Conservation (phyloP, 2,797 vertebrate species). For the Bryconaethiops microstoma region DNA sequence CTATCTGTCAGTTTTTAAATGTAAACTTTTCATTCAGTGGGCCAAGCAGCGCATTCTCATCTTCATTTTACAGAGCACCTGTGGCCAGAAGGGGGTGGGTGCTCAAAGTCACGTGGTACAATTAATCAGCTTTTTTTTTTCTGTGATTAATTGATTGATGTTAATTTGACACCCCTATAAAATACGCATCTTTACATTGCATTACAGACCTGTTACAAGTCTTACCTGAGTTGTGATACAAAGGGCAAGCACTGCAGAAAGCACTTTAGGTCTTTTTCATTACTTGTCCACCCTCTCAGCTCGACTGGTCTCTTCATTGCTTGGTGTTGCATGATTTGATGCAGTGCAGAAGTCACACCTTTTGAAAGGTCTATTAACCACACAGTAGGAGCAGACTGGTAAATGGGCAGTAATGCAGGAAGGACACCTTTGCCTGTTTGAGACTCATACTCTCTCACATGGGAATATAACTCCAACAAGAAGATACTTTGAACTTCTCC, state of each 20-base stretch:
- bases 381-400: background rate
- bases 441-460: background rate
- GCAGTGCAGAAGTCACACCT: background rate
- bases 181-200: background rate
- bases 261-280: too few relatives aligned
- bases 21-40: too few relatives aligned
- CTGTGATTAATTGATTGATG: too few relatives aligned
- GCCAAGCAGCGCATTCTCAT: too few relatives aligned
- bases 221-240: constrained; percentile 17
- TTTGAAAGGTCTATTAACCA: constrained; percentile 4
- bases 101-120: too few relatives aligned
- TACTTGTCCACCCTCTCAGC: background rate
- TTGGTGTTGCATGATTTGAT: background rate
- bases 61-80: too few relatives aligned
- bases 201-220: background rate
- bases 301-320: constrained; percentile 2
- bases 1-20: too few relatives aligned
- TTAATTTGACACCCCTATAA: too few relatives aligned
- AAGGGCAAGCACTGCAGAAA: constrained; percentile 5
- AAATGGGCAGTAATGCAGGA: background rate
- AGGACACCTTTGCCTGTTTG: background rate
- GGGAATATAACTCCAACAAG: background rate
- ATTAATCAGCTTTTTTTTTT: too few relatives aligned
- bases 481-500: background rate
- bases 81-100: too few relatives aligned